Evolutionary conservation across 2,113 vertebrate genomes (phyloP).

Genomic region (Eublepharis macularius): DNA sequence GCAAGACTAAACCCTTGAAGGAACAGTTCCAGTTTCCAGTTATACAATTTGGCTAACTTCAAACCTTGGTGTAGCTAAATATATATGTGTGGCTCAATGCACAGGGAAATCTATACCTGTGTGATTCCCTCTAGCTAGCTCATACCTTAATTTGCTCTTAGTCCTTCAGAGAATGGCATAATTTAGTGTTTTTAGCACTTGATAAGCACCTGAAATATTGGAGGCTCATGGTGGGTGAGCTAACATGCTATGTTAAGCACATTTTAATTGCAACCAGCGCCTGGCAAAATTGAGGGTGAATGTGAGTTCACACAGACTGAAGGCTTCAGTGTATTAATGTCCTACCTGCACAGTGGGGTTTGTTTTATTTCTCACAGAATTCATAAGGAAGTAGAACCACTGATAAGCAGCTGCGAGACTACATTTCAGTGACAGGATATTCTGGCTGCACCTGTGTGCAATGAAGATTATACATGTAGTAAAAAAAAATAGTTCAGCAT

Average conservation of each 20-base stretch:
- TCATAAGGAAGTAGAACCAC: neutral
- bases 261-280: neutral
- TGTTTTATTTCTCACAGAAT: neutral
- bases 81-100: neutral
- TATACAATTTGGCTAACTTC: constrained; percentile 2
- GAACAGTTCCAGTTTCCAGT: constrained; percentile 6
- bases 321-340: neutral
- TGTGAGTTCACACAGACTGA: neutral
- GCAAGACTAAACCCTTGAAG: neutral
- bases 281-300: neutral
- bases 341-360: neutral
- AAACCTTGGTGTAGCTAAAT: constrained; percentile 1
- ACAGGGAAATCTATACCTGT: neutral
- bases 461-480: neutral
- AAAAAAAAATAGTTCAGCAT: neutral
- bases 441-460: neutral
- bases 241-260: neutral
- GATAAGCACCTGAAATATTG: neutral
- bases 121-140: constrained; percentile 1
- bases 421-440: neutral
- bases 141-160: neutral
- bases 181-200: neutral
- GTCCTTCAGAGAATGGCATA: neutral
- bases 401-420: neutral
- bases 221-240: neutral